These are phyloP conservation scores for Tretioscincus oriximinensis DNA, from an alignment of 2,113 vertebrate species.

Conservation along the genomic window DNA sequence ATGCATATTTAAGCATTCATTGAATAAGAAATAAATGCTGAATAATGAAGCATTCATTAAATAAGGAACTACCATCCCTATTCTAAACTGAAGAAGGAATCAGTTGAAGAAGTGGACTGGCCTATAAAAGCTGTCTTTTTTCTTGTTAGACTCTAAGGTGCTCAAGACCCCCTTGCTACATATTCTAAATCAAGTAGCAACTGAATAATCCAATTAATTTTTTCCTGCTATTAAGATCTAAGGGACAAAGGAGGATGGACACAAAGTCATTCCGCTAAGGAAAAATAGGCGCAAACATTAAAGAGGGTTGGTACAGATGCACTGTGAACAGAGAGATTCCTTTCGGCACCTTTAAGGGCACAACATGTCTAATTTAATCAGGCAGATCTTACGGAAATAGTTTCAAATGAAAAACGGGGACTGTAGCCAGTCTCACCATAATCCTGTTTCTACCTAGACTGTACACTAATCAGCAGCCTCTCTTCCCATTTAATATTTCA, in stretches of 20 bases:
- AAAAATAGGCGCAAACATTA: neutral
- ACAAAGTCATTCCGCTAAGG: neutral
- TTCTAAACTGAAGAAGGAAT: neutral
- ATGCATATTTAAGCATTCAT: no score
- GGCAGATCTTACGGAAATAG: neutral
- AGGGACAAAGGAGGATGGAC: no score
- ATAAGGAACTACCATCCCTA: neutral
- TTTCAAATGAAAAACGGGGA: constrained; percentile 29
- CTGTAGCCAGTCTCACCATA: constrained; percentile 48
- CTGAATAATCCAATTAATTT: no score
- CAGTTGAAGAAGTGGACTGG: no score
- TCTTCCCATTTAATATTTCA: constrained; percentile 65
- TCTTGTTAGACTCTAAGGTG: no score
- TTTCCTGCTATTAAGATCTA: no score
- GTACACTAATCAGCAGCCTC: constrained; percentile 60
- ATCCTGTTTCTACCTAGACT: constrained; percentile 38
- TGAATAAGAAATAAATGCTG: no score
- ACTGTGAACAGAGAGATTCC: neutral
- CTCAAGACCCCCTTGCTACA: no score
- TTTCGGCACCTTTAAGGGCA: neutral
- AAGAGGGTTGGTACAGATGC: neutral
- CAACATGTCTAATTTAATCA: fast-evolving
- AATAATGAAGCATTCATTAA: no score
- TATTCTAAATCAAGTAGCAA: no score
- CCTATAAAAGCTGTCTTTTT: no score